Evolutionary conservation across 2,888 invertebrate species (phyloP).

Genomic region (Xestia c-nigrum): DNA sequence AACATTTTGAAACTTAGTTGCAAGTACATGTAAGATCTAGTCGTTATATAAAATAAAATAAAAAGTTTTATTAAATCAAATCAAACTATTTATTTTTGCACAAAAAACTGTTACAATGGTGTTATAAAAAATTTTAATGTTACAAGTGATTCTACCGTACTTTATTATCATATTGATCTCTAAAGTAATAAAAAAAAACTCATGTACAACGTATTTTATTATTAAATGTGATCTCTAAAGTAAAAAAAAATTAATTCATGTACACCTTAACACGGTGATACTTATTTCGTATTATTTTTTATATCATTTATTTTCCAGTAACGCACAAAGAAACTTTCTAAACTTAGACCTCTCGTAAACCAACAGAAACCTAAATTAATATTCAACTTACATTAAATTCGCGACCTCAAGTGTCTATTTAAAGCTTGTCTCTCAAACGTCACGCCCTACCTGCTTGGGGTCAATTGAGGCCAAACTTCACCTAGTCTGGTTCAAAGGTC

Average conservation of each 20-base stretch:
- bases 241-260: too few species aligned
- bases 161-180: too few species aligned
- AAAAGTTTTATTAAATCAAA: too few species aligned
- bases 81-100: too few species aligned
- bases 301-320: not conserved
- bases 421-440: conserved; percentile 4
- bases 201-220: too few species aligned
- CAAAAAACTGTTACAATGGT: too few species aligned
- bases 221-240: too few species aligned
- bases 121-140: too few species aligned
- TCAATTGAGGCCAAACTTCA: conserved; percentile 32
- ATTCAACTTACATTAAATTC: not conserved
- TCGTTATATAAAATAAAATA: not conserved
- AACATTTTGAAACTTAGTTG: not conserved
- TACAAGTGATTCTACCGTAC: too few species aligned
- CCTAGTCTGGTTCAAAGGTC: conserved; percentile 8
- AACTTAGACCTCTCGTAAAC: not conserved
- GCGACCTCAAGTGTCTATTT: conserved; percentile 7
- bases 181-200: too few species aligned
- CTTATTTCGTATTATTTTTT: too few species aligned
- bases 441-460: conserved; percentile 7
- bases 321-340: not conserved
- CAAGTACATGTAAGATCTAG: not conserved
- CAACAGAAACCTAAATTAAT: not conserved
- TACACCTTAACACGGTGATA: too few species aligned